phyloP scores from a whole-genome alignment of 2,797 vertebrate genomes.

The Echeneis naucrates region DNA sequence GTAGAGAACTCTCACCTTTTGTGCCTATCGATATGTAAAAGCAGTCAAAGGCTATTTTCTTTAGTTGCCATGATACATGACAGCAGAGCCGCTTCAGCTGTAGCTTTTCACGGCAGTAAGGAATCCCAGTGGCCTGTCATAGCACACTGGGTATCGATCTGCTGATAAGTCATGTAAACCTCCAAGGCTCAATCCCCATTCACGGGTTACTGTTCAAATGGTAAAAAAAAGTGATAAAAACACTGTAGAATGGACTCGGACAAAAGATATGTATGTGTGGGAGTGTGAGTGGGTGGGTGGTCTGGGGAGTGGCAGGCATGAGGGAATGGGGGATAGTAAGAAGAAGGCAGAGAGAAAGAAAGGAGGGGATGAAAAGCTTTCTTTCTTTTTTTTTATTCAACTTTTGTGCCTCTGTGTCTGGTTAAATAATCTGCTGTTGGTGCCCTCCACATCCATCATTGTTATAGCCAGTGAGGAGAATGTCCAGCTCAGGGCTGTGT shows the following conservation, averaged over 20 bases:
- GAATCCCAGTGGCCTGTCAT: slow-evolving; percentile 27
- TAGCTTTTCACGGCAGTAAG: slow-evolving; percentile 52
- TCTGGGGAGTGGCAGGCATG: slow-evolving; percentile 9
- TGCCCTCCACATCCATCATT: slow-evolving; percentile 80
- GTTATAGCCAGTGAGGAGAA: slow-evolving; percentile 75
- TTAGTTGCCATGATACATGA: slow-evolving; percentile 34
- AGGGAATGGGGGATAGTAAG: slow-evolving; percentile 48
- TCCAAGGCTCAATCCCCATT: slow-evolving; percentile 50
- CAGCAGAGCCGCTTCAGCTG: slow-evolving; percentile 15
- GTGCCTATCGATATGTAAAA: slow-evolving; percentile 13
- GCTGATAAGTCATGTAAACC: slow-evolving; percentile 62
- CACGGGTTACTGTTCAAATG: slow-evolving; percentile 58
- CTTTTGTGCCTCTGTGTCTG: slow-evolving; percentile 80
- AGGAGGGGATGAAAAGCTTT: slow-evolving; percentile 56
- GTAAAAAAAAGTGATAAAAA: slow-evolving; percentile 46
- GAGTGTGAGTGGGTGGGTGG: slow-evolving; percentile 1
- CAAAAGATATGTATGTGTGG: slow-evolving; percentile 1
- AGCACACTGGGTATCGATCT: slow-evolving; percentile 52
- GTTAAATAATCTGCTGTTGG: slow-evolving; percentile 81
- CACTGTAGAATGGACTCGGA: slow-evolving; percentile 25
- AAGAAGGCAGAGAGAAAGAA: slow-evolving; percentile 42
- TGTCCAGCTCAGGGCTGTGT: slow-evolving; percentile 64
- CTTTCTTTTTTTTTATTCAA: slow-evolving; percentile 65
- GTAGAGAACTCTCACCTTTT: slow-evolving; percentile 1
- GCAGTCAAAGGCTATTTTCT: slow-evolving; percentile 25